Evolutionary conservation across 2,888 invertebrate species (phyloP).

Genomic region (Pasiphila rectangulata): DNA sequence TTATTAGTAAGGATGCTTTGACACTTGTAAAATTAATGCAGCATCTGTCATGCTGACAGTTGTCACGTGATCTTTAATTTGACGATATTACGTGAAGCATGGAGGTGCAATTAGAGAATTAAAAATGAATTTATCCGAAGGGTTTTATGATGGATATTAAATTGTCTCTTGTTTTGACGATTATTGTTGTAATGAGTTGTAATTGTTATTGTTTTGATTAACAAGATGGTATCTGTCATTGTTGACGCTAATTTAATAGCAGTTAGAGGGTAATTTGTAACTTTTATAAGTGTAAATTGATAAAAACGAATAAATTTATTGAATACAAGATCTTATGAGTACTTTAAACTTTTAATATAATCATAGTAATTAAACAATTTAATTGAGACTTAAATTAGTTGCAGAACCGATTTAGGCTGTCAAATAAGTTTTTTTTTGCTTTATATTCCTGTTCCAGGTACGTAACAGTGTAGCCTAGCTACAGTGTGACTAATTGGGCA

Average conservation of each 20-base stretch:
- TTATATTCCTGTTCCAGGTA: no score
- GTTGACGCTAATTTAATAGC: constrained; percentile 33
- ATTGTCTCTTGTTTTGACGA: constrained; percentile 56
- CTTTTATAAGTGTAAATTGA: no score
- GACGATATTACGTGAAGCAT: constrained; percentile 51
- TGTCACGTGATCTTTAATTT: constrained; percentile 76
- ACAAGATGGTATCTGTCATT: constrained; percentile 34
- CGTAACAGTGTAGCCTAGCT: no score
- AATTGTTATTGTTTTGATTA: constrained; percentile 38
- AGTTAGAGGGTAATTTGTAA: constrained; percentile 26
- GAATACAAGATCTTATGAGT: no score
- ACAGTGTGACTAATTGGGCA: no score
- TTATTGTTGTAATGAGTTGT: constrained; percentile 43
- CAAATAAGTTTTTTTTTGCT: no score
- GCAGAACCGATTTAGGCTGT: no score
- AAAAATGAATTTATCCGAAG: constrained; percentile 72
- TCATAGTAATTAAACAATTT: no score
- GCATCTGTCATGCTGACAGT: constrained; percentile 73
- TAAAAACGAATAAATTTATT: no score
- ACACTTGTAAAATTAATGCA: constrained; percentile 28
- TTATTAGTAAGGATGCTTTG: neutral
- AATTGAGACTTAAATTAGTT: no score
- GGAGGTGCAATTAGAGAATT: constrained; percentile 72
- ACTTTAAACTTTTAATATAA: no score
- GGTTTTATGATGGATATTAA: constrained; percentile 64